A percentile compares a stretch with the other conserved stretches of the same genome.
These are phyloP conservation scores for Holothuria leucospilota DNA, from an alignment of 53 echinoderm and acorn worm genomes.

Conservation along the genomic window DNA sequence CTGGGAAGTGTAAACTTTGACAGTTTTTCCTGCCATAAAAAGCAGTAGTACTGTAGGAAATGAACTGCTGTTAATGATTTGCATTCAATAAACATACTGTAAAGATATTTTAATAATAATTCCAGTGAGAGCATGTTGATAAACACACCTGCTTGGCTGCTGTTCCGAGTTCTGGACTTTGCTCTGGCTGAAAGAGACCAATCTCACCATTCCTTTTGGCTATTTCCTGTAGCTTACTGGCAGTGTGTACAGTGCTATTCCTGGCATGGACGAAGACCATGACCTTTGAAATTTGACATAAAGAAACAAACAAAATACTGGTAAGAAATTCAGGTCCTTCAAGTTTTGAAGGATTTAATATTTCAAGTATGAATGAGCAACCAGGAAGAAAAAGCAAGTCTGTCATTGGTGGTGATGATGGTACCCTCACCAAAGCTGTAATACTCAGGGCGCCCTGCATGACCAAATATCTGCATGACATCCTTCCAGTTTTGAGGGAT, in stretches of 20 bases:
- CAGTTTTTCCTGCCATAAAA: too few species aligned
- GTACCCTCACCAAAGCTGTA: slow-evolving; percentile 84
- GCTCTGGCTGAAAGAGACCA: slow-evolving; percentile 64
- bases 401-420: slow-evolving; percentile 94
- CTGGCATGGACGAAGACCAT: slow-evolving; percentile 99
- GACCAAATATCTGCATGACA: slow-evolving; percentile 90
- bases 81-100: too few species aligned
- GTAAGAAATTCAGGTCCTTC: too few species aligned
- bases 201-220: slow-evolving; percentile 80
- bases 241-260: slow-evolving; percentile 93
- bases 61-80: too few species aligned
- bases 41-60: too few species aligned
- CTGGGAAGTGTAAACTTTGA: too few species aligned
- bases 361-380: too few species aligned
- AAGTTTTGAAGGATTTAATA: too few species aligned
- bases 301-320: neutral
- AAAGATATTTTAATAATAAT: too few species aligned
- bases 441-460: slow-evolving; percentile 95
- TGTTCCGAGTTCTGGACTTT: slow-evolving; percentile 73
- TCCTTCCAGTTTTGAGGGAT: slow-evolving; percentile 2
- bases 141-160: slow-evolving; percentile 83
- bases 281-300: slow-evolving; percentile 61
- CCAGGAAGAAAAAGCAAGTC: slow-evolving; percentile 34
- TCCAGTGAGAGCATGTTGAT: too few species aligned
- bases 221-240: slow-evolving; percentile 75